phyloP scores from a whole-genome alignment of 1,140 invertebrate genomes.

The Zaprionus kolodkinae region DNA sequence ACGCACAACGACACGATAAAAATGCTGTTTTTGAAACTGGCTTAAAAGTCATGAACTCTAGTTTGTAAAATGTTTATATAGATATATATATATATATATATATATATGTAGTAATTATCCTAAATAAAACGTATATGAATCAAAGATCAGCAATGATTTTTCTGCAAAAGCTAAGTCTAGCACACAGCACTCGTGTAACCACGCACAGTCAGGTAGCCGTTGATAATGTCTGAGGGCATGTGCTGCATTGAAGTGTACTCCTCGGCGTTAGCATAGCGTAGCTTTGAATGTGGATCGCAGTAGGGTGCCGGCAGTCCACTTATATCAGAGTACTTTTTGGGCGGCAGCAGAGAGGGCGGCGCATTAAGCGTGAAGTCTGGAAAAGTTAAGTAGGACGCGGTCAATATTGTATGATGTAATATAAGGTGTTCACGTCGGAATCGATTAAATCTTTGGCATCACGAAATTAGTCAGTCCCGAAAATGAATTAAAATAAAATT shows the following conservation, averaged over 20 bases:
- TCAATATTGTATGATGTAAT: too few relatives aligned
- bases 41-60: constrained; percentile 50
- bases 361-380: constrained; percentile 93
- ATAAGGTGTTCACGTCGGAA: too few relatives aligned
- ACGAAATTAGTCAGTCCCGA: too few relatives aligned
- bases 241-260: constrained; percentile 93
- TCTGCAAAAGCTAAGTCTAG: constrained; percentile 23
- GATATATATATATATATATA: constrained; percentile 41
- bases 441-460: too few relatives aligned
- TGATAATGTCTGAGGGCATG: constrained; percentile 95
- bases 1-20: constrained; percentile 16
- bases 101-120: constrained; percentile 24
- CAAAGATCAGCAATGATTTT: too few relatives aligned
- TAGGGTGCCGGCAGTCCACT: constrained; percentile 94
- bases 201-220: constrained; percentile 93
- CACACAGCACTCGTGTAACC: constrained; percentile 94
- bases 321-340: constrained; percentile 97
- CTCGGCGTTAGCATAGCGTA: constrained; percentile 92
- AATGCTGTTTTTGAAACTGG: constrained; percentile 57
- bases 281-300: constrained; percentile 95
- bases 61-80: constrained; percentile 63
- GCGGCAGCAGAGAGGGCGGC: constrained; percentile 94
- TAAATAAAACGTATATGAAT: constrained; percentile 49
- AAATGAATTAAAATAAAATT: too few relatives aligned
- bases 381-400: background rate